Percentiles rank a stretch among this genome's conserved stretches.
Conservation (phyloP, 2,888 invertebrate species). For the Sarcophaga caerulescens region DNA sequence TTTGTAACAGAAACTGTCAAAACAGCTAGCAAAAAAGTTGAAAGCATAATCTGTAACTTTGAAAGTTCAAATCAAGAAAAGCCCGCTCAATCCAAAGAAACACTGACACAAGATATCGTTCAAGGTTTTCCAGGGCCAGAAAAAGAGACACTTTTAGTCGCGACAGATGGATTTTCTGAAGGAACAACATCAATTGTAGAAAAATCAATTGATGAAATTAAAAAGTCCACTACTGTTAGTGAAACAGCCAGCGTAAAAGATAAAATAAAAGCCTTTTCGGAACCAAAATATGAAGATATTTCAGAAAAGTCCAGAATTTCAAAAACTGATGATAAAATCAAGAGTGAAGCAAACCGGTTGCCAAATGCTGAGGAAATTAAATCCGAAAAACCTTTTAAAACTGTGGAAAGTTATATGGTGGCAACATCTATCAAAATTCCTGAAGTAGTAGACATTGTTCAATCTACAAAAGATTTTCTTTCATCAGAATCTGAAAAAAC, state of each 20-base stretch:
- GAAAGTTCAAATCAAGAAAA: conserved; percentile 65
- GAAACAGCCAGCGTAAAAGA: conserved; percentile 48
- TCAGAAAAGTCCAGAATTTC: conserved; percentile 8
- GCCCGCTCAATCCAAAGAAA: neutral
- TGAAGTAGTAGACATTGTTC: neutral
- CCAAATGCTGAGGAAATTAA: conserved; percentile 9
- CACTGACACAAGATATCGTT: neutral
- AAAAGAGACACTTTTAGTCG: neutral
- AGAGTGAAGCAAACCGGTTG: conserved; percentile 18
- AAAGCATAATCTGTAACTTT: conserved; percentile 74
- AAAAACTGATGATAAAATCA: conserved; percentile 39
- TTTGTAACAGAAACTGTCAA: conserved; percentile 67
- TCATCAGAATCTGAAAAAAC: neutral
- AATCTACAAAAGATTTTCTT: conserved; percentile 36
- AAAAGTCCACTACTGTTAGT: neutral
- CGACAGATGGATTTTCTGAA: neutral
- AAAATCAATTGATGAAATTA: conserved; percentile 13
- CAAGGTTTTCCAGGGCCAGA: conserved; percentile 39
- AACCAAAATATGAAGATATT: conserved; percentile 16
- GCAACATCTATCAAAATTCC: conserved; percentile 8
- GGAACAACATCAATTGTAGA: conserved; percentile 30
- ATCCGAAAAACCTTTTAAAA: conserved; percentile 36
- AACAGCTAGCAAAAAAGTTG: conserved; percentile 73
- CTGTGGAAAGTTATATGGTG: neutral
- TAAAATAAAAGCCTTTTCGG: conserved; percentile 57